Base-by-base conservation (phyloP, 2,797 vertebrate genomes). In the Clamator glandarius region DNA sequence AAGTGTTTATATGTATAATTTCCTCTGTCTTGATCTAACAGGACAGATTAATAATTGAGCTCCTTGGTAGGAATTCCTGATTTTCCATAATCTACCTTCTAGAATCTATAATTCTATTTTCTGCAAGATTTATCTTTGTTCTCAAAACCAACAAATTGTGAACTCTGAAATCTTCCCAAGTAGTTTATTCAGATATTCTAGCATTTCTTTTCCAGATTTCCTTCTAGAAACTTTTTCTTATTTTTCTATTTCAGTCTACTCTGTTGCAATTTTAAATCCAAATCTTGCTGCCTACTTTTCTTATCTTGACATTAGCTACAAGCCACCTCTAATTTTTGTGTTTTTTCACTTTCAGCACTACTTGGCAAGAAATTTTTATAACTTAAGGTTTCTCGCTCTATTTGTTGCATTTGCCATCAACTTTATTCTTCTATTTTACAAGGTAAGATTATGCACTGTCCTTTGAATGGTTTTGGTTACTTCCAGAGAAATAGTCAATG, bases 361-460 rank as follows among this genome's bases (percentile, higher is more conserved):
- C 97, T 98, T 99, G 96, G 99, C 99, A 92, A 98, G 99, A 97
- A 99, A 99, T 98, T 99, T 99, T 98, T 99, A 99, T 98, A 99
- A 99, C 95, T 98, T 99, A 93, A 98, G 99, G 76, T 99, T 99
- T 96, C 98, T 99, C 96, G 99, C 99, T 87, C 98, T 99, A 76
- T 99, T 99, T 93, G 99, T 99, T 76, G 99, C 99, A 72, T 99
- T 99, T 94, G 99, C 99, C 41, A 99, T 99, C 98, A 99, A 99
- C 97, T 99, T 99, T 95, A 99, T 99, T 96, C 98, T 99, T 87
- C 99, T 99, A 21, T 99, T 99, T 98, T 99, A 99, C 96, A 99
- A 99, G 98, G 99, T 99, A 98, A 98, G 89, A 8, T 66, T 82
- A 88, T 48, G 15, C 7, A 52, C 39, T 62, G 7, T 67, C 89